Conservation (phyloP, 2,888 invertebrate genomes). For the Lasioglossum pauxillum region DNA sequence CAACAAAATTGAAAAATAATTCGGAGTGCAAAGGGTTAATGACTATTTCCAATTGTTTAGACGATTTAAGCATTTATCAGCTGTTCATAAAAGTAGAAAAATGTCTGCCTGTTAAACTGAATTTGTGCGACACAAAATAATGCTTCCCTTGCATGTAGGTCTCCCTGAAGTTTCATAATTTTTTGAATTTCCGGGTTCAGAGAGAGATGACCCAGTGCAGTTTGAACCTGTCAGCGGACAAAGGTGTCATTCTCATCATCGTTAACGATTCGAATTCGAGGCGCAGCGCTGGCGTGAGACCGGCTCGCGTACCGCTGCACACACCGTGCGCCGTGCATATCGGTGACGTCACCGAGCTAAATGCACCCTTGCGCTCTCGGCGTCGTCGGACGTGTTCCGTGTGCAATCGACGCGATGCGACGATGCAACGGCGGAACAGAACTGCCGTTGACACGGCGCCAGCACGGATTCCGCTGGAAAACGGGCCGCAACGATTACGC, state of each 20-base stretch:
- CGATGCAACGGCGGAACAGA: constrained; percentile 6
- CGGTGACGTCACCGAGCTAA: constrained; percentile 49
- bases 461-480: constrained; percentile 35
- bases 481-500: constrained; percentile 15
- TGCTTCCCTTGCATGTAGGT: too few species aligned
- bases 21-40: too few species aligned
- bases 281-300: constrained; percentile 47
- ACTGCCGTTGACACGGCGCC: constrained; percentile 55
- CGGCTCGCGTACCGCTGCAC: background rate
- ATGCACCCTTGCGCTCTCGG: constrained; percentile 40
- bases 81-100: too few species aligned
- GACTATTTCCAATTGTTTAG: too few species aligned
- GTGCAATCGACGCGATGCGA: constrained; percentile 32
- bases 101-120: too few species aligned
- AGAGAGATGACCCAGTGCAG: too few species aligned
- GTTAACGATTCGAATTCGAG: constrained; percentile 47
- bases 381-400: constrained; percentile 15
- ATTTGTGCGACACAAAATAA: too few species aligned
- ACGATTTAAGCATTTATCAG: too few species aligned
- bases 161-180: too few species aligned
- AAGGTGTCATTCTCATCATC: constrained; percentile 57
- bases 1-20: too few species aligned
- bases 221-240: constrained; percentile 24
- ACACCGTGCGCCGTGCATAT: background rate
- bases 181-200: too few species aligned